Evolutionary conservation across 2,113 vertebrate genomes (phyloP).

Genomic region (Dolichotis patagonum): DNA sequence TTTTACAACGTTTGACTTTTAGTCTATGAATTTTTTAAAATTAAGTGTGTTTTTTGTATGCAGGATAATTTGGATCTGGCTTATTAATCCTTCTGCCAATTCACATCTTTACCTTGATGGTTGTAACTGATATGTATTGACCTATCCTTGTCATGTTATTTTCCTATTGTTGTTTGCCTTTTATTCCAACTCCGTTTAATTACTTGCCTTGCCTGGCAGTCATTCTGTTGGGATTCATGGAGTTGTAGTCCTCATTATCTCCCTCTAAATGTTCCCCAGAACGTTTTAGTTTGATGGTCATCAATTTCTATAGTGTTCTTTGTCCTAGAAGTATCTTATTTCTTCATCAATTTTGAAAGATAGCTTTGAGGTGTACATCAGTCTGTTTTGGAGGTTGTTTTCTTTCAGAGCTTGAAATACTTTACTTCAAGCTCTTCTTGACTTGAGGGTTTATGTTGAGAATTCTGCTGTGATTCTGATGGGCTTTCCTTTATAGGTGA

Average conservation of each 20-base stretch:
- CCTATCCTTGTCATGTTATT: neutral
- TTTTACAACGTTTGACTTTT: neutral
- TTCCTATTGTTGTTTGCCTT: neutral
- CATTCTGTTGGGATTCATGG: neutral
- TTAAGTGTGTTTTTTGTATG: neutral
- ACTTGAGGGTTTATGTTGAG: neutral
- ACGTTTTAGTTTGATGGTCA: neutral
- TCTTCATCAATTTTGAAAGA: neutral
- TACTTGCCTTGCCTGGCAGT: neutral
- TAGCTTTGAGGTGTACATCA: neutral
- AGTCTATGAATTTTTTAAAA: neutral
- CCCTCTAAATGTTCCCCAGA: neutral
- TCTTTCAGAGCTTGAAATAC: neutral
- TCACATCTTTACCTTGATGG: neutral
- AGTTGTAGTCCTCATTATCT: neutral
- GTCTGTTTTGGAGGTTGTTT: neutral
- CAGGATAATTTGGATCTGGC: neutral
- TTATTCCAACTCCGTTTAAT: neutral
- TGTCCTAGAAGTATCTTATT: neutral
- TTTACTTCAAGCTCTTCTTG: neutral
- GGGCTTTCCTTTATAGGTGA: too few relatives aligned
- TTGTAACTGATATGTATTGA: neutral
- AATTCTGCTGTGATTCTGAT: too few relatives aligned
- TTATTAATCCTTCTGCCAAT: neutral
- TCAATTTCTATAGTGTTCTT: neutral